Evolutionary conservation across 1,140 invertebrate species (phyloP).

Genomic region (Drosophila pseudoobscura): DNA sequence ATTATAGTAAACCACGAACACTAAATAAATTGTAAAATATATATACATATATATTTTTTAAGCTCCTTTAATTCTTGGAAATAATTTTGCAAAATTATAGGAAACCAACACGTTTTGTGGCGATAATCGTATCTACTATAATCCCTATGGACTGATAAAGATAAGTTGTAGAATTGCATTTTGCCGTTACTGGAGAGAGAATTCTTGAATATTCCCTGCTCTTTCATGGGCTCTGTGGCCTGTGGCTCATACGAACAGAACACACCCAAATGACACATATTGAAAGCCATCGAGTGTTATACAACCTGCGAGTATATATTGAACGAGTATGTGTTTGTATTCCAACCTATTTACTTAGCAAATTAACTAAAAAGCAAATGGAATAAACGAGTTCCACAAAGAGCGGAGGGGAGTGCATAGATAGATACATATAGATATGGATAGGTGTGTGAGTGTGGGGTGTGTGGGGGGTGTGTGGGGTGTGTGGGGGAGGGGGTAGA

Average conservation of each 20-base stretch:
- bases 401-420: background rate
- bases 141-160: too few relatives aligned
- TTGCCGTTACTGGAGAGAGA: too few relatives aligned
- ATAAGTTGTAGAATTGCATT: background rate
- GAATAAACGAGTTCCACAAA: constrained; percentile 23
- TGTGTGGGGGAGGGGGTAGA: constrained; percentile 35
- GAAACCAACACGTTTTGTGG: too few relatives aligned
- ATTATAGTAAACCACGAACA: too few relatives aligned
- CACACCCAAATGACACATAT: constrained; percentile 67
- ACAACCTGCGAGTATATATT: constrained; percentile 34
- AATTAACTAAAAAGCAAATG: constrained; percentile 77
- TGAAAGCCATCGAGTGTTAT: constrained; percentile 36
- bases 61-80: too few relatives aligned
- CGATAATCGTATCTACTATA: too few relatives aligned
- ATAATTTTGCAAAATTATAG: too few relatives aligned
- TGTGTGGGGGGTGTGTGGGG: too few relatives aligned
- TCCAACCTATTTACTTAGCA: constrained; percentile 72
- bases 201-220: background rate
- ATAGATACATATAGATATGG: too few relatives aligned
- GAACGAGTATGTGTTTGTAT: background rate
- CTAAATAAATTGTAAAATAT: too few relatives aligned
- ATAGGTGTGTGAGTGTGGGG: too few relatives aligned
- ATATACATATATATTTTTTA: too few relatives aligned
- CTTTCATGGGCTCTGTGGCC: constrained; percentile 1
- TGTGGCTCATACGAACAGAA: constrained; percentile 43